Conservation (phyloP, 2,113 vertebrate species). For the Perccottus glenii region DNA sequence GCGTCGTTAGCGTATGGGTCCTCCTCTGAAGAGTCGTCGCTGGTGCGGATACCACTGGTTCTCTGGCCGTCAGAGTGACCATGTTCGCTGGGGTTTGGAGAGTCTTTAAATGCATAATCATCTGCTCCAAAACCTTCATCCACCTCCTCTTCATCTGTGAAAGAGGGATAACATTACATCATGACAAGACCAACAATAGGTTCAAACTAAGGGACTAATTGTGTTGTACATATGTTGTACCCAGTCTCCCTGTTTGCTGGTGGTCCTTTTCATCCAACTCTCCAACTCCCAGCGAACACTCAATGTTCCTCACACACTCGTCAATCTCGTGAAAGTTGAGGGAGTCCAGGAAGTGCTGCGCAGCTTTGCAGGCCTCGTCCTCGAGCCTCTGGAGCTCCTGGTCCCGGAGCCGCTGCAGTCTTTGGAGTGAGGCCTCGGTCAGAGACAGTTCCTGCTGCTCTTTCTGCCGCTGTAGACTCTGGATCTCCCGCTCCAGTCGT, state of each 20-base stretch:
- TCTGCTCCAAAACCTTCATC: conserved; percentile 96
- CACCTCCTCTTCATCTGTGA: conserved; percentile 89
- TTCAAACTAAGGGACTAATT: too few relatives aligned
- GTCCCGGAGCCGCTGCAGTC: conserved; percentile 89
- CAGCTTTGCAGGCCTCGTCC: conserved; percentile 92
- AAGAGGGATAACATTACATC: too few relatives aligned
- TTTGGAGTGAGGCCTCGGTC: conserved; percentile 88
- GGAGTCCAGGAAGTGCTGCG: conserved; percentile 94
- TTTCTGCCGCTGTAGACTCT: conserved; percentile 90
- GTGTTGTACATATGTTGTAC: neutral
- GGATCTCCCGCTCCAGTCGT: conserved; percentile 93
- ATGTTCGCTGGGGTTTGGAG: conserved; percentile 95
- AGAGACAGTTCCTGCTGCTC: conserved; percentile 92
- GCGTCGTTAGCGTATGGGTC: conserved; percentile 95
- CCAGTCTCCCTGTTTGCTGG: neutral
- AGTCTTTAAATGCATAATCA: conserved; percentile 96
- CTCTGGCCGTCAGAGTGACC: conserved; percentile 94
- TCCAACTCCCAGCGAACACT: conserved; percentile 83
- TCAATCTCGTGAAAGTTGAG: conserved; percentile 98
- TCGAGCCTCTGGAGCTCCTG: conserved; percentile 90
- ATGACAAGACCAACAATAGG: too few relatives aligned
- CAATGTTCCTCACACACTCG: conserved; percentile 93
- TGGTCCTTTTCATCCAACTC: conserved; percentile 49
- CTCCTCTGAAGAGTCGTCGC: conserved; percentile 96
- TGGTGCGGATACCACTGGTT: conserved; percentile 94